Conservation (phyloP, 2,113 vertebrate genomes). For the Petrocephalus zakoni region DNA sequence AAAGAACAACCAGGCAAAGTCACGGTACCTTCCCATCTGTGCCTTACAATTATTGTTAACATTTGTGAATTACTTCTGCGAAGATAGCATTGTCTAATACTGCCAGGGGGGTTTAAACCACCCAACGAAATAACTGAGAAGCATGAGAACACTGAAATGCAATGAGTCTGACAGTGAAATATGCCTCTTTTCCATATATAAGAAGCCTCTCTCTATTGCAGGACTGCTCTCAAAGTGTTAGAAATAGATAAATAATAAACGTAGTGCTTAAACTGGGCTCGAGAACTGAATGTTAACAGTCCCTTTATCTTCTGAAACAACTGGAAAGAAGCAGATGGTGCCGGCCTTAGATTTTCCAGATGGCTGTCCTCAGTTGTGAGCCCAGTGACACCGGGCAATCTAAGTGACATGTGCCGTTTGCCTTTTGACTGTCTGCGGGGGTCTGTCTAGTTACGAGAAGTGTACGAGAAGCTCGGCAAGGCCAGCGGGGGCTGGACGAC, state of each 20-base stretch:
- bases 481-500: neutral
- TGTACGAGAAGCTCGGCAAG: too few relatives aligned
- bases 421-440: conserved; percentile 17
- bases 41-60: conserved; percentile 23
- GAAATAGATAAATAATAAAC: neutral
- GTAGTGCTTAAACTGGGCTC: neutral
- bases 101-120: neutral
- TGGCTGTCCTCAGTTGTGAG: conserved; percentile 68
- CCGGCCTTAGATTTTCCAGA: conserved; percentile 73
- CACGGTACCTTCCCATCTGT: conserved; percentile 76
- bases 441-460: neutral
- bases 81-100: conserved; percentile 4
- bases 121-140: neutral
- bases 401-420: conserved; percentile 67
- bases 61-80: conserved; percentile 18
- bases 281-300: neutral
- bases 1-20: conserved; percentile 75
- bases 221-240: neutral
- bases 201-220: neutral
- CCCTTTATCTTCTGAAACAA: conserved; percentile 20
- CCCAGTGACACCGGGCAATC: conserved; percentile 66
- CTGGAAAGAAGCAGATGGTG: conserved; percentile 61
- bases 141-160: neutral
- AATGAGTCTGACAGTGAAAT: neutral
- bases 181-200: neutral